Evolutionary conservation across 2,888 invertebrate species (phyloP).

Genomic region (Diarsia dahlii): DNA sequence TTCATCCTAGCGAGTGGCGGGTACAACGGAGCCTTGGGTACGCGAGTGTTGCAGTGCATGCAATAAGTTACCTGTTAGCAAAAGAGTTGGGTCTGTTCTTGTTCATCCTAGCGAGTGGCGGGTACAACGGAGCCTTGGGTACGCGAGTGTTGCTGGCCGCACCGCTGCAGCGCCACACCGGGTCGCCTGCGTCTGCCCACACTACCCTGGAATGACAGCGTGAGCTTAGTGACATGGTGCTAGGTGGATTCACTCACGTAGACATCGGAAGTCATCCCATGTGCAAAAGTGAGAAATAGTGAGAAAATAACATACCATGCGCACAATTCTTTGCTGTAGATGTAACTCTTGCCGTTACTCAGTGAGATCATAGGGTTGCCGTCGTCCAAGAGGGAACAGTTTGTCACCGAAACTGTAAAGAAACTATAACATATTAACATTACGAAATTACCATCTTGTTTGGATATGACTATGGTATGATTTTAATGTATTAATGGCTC

Average conservation of each 20-base stretch:
- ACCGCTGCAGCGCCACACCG: constrained; percentile 83
- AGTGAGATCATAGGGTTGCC: constrained; percentile 96
- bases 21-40: too few species aligned
- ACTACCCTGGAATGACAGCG: constrained; percentile 79
- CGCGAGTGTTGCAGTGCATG: too few species aligned
- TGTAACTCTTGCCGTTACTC: constrained; percentile 96
- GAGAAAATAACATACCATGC: constrained; percentile 91
- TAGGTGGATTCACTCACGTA: too few species aligned
- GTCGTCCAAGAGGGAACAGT: constrained; percentile 92
- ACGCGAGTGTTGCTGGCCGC: constrained; percentile 57
- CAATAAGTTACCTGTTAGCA: constrained; percentile 73
- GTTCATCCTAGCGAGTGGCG: constrained; percentile 42
- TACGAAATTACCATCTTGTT: too few species aligned
- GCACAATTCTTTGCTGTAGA: constrained; percentile 94
- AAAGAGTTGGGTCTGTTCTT: constrained; percentile 66
- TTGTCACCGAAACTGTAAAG: constrained; percentile 89
- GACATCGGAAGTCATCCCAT: too few species aligned
- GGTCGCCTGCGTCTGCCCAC: constrained; percentile 84
- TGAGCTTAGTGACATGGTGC: too few species aligned
- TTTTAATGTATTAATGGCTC: too few species aligned
- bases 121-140: constrained; percentile 63
- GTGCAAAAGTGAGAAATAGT: too few species aligned
- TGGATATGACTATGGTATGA: too few species aligned
- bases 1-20: too few species aligned
- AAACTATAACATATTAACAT: too few species aligned